Percentiles rank a stretch among this genome's conserved stretches.
Conservation (phyloP, 1,140 invertebrate genomes). For the Carposina sasakii region DNA sequence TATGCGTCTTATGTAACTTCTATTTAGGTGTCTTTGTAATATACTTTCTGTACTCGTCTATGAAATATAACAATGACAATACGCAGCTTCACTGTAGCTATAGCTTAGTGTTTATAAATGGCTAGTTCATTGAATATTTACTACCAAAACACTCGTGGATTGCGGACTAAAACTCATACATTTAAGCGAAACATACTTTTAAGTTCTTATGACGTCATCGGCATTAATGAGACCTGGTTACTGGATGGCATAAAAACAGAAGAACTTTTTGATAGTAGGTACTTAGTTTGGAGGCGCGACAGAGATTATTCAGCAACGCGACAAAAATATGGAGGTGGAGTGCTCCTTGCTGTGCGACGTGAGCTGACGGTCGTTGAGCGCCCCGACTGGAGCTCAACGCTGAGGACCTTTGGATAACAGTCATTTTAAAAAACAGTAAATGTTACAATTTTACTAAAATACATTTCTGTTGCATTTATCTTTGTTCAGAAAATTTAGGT, state of each 20-base stretch:
- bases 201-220: conserved; percentile 10
- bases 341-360: conserved; percentile 2
- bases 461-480: conserved; percentile 6
- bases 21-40: not conserved
- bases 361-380: not conserved
- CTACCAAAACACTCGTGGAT: conserved; percentile 9
- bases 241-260: conserved; percentile 1
- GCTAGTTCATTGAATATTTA: not conserved
- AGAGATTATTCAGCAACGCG: conserved; percentile 8
- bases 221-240: conserved; percentile 11
- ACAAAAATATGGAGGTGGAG: conserved; percentile 3
- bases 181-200: conserved; percentile 5
- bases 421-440: not conserved
- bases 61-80: no score
- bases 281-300: conserved; percentile 14
- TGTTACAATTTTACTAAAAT: not conserved
- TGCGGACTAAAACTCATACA: conserved; percentile 1
- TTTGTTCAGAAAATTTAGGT: conserved; percentile 1
- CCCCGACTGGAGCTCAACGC: conserved; percentile 2
- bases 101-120: not conserved
- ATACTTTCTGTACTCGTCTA: no score
- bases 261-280: conserved; percentile 16
- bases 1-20: no score
- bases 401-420: conserved; percentile 10
- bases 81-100: no score